Base-by-base conservation (phyloP, 2,113 vertebrate species). In the Mus pahari region DNA sequence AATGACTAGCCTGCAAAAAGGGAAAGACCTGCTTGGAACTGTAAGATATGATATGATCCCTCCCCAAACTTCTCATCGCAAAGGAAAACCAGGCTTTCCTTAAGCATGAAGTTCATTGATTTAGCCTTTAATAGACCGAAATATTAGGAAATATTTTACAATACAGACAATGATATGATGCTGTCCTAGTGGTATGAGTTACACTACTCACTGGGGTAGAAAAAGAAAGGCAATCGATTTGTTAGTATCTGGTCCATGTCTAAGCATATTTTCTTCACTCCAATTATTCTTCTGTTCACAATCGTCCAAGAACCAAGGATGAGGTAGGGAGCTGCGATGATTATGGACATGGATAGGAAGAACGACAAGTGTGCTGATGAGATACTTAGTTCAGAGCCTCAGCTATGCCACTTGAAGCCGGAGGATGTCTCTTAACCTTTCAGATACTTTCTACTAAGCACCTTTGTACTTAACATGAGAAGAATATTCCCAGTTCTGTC, bases 111-210 rank as follows among this genome's bases (percentile, higher is more conserved):
- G 71, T 94, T 88, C 24, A 89, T 92, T 91, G 73, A 28, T 81
- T 96, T 92, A 89, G 53, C 39, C 68, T 77, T 96, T 93, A 89
- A 96, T 91, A 93, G 55, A 74, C 45, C 48, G 26, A 68, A 48
- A 48, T 93, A 93, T 36, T 78, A 94, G 68, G 39, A 83, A 93
- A 90, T 2, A 68, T 70, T 86, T 62, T 53, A 60, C 93, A 91
- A 78, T 31, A 19, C 31, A 96, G 77, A 66, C 5, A 55, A 88
- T 1, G 3, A 77, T 87, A 60, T 87, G 48, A 88, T 42, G 58
- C 9, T 89, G 42, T 45, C n/a, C 4, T 78, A 17, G 22, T 3
- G 28, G 36, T 74, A 24, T 71, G 9, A 91, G 33, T 91, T 86
- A 74, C 4, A 74, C 4, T 91, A n/a, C 48, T 97, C 45, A 88